phyloP scores from a whole-genome alignment of 2,113 vertebrate species.

The Ancistrus triradiatus region DNA sequence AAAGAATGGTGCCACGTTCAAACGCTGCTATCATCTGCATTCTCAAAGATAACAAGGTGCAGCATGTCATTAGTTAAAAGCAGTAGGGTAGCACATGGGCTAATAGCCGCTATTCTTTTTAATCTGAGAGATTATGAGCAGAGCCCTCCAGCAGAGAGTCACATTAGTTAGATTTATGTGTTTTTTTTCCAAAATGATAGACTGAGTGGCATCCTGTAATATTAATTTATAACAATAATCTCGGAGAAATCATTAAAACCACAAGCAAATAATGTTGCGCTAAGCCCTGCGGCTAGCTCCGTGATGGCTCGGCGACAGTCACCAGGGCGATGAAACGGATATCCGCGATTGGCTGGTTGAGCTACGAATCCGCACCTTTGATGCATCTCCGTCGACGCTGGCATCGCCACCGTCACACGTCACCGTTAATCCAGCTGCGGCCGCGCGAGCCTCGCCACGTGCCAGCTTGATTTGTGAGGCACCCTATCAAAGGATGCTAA shows the following conservation, averaged over 20 bases:
- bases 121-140: conserved; percentile 38
- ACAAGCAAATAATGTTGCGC: conserved; percentile 48
- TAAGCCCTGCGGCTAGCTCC: conserved; percentile 20
- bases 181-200: conserved; percentile 38
- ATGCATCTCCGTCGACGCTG: conserved; percentile 54
- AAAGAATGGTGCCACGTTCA: conserved; percentile 21
- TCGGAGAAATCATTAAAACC: conserved; percentile 52
- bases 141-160: conserved; percentile 26
- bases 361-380: background rate
- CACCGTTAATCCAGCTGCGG: conserved; percentile 71
- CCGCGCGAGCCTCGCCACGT: conserved; percentile 38
- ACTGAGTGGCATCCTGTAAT: conserved; percentile 48
- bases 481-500: conserved; percentile 54
- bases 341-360: conserved; percentile 3
- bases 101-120: conserved; percentile 46
- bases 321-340: conserved; percentile 9
- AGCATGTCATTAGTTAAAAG: conserved; percentile 49
- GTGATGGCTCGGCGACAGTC: conserved; percentile 19
- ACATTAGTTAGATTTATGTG: conserved; percentile 47
- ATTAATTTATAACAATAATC: conserved; percentile 56
- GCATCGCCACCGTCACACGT: conserved; percentile 62
- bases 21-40: conserved; percentile 22
- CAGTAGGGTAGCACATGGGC: conserved; percentile 31
- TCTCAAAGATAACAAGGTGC: conserved; percentile 40
- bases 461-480: conserved; percentile 52